Conservation (phyloP, 2,888 invertebrate species). For the Campaea margaritaria region DNA sequence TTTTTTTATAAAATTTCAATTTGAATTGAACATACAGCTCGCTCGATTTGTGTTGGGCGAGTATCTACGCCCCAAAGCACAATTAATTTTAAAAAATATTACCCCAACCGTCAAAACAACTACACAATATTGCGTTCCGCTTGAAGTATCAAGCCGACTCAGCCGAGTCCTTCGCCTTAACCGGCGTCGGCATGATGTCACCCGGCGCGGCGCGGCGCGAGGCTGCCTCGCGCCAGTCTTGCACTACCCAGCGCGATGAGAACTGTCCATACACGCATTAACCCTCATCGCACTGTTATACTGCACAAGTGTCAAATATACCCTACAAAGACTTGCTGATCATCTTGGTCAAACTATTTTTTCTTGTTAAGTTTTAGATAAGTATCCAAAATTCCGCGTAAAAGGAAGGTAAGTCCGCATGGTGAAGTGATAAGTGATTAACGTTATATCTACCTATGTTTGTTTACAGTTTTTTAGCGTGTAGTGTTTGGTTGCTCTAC, state of each 20-base stretch:
- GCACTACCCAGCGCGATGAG: constrained; percentile 73
- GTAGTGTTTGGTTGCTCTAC: not conserved
- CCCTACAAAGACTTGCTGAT: constrained; percentile 58
- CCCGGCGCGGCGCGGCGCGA: constrained; percentile 32
- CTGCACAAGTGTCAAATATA: constrained; percentile 69
- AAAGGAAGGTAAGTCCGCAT: constrained; percentile 75
- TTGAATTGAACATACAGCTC: too few species aligned
- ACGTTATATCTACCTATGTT: constrained; percentile 17
- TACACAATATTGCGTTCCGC: constrained; percentile 46
- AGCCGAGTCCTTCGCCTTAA: constrained; percentile 61
- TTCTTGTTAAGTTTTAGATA: constrained; percentile 48
- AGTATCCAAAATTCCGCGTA: constrained; percentile 77
- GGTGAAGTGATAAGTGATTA: constrained; percentile 25
- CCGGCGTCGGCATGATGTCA: constrained; percentile 62
- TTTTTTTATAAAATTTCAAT: too few species aligned
- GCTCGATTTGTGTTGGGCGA: too few species aligned
- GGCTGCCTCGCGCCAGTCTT: constrained; percentile 54
- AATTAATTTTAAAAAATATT: not conserved
- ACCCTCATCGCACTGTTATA: constrained; percentile 57
- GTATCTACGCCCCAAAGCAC: too few species aligned
- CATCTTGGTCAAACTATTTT: constrained; percentile 28
- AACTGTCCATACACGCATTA: constrained; percentile 58
- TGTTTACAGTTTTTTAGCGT: constrained; percentile 36
- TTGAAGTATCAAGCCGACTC: not conserved
- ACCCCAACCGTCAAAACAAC: constrained; percentile 25